Evolutionary conservation across 92 coral and sea anemone genomes (phyloP).

Genomic region (Epizoanthus stellaris): DNA sequence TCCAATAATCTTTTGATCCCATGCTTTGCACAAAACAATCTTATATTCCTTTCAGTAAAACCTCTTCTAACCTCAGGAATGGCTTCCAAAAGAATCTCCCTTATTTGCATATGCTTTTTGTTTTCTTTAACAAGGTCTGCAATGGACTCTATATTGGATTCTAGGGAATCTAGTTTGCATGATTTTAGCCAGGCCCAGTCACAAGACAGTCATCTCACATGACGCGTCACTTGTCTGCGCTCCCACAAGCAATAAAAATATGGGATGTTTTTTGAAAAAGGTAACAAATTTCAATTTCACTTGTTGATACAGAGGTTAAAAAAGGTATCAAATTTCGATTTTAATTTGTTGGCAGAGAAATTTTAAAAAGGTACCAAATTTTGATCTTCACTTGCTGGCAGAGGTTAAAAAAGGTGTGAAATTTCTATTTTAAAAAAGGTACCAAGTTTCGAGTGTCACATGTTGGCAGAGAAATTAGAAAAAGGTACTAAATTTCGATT

Average conservation of each 20-base stretch:
- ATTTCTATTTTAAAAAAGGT: too few species aligned
- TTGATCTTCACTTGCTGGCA: not conserved
- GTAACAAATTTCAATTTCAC: not conserved
- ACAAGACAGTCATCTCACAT: too few species aligned
- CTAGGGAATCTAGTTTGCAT: too few species aligned
- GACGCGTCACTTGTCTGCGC: not conserved
- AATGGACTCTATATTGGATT: constrained; percentile 20
- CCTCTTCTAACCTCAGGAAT: constrained; percentile 56
- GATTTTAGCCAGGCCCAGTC: too few species aligned
- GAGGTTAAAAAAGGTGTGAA: not conserved
- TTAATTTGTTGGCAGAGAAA: not conserved
- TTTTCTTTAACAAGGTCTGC: constrained; percentile 23
- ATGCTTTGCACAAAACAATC: constrained; percentile 56
- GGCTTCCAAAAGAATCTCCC: constrained; percentile 39
- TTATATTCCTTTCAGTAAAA: constrained; percentile 42
- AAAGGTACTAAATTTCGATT: not conserved
- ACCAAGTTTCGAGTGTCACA: not conserved
- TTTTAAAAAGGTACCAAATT: not conserved
- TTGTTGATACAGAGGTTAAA: not conserved
- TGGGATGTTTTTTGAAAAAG: not conserved
- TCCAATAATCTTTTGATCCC: constrained; percentile 38
- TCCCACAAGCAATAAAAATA: not conserved
- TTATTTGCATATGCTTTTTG: constrained; percentile 31
- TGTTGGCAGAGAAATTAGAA: not conserved
- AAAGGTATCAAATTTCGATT: not conserved